Evolutionary conservation across 2,797 vertebrate genomes (phyloP).

Genomic region (Triplophysa bombifrons): DNA sequence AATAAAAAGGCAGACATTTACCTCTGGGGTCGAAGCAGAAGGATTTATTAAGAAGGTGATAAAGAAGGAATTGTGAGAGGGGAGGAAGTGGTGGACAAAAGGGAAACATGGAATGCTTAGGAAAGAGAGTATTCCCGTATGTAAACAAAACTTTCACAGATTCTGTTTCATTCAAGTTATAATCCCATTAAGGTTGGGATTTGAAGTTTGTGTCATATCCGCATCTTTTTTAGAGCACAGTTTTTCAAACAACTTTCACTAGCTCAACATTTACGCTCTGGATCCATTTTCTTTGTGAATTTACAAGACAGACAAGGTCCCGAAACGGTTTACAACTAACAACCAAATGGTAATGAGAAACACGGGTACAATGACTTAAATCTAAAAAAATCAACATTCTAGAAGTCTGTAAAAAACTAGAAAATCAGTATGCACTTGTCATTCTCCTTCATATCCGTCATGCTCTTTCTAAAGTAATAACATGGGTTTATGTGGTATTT

Average conservation of each 20-base stretch:
- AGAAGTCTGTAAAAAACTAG: constrained; percentile 48
- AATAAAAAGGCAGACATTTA: constrained; percentile 65
- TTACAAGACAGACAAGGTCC: constrained; percentile 24
- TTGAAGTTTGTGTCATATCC: constrained; percentile 21
- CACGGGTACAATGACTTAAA: constrained; percentile 39
- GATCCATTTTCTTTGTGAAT: constrained; percentile 46
- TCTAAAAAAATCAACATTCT: constrained; percentile 40
- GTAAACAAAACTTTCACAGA: constrained; percentile 50
- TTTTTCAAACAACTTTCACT: constrained; percentile 32
- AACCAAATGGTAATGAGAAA: constrained; percentile 48
- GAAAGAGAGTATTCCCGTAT: constrained; percentile 40
- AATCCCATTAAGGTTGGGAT: constrained; percentile 23
- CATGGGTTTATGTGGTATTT: constrained; percentile 54
- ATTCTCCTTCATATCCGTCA: constrained; percentile 44
- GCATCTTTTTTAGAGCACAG: constrained; percentile 30
- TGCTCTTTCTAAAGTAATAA: constrained; percentile 58
- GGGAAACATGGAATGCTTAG: constrained; percentile 39
- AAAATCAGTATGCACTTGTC: constrained; percentile 40
- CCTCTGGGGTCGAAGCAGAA: constrained; percentile 64
- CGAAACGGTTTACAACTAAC: constrained; percentile 46
- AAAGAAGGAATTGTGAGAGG: constrained; percentile 49
- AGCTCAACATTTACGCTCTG: constrained; percentile 22
- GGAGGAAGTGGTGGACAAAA: constrained; percentile 13
- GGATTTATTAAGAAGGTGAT: constrained; percentile 75
- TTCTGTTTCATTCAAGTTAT: constrained; percentile 41